A percentile compares a stretch with the other conserved stretches of the same genome.
These are phyloP conservation scores for Stenoptilia bipunctidactyla DNA, from an alignment of 2,888 invertebrate species.

Conservation along the genomic window DNA sequence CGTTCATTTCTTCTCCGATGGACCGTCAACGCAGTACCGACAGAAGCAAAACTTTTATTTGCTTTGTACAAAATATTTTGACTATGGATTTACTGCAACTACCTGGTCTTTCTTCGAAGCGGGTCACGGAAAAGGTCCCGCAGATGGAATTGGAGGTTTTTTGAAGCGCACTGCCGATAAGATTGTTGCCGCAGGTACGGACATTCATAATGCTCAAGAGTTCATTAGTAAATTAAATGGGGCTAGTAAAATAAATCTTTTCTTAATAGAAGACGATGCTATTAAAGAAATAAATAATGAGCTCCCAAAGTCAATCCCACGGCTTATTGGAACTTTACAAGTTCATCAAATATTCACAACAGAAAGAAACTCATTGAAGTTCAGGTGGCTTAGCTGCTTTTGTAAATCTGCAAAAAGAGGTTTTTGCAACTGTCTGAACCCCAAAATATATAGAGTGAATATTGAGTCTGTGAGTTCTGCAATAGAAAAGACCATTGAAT, in stretches of 20 bases:
- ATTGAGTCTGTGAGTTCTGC: neutral
- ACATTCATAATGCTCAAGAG: neutral
- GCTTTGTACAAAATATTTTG: neutral
- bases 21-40: conserved; percentile 1
- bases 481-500: too few species aligned
- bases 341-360: neutral
- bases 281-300: too few species aligned
- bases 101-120: conserved; percentile 3
- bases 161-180: neutral
- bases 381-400: neutral
- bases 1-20: conserved; percentile 2
- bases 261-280: neutral
- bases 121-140: conserved; percentile 1
- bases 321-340: conserved; percentile 1
- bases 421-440: neutral
- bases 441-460: neutral
- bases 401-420: neutral
- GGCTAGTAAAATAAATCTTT: neutral
- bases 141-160: conserved; percentile 3
- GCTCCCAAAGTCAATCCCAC: neutral
- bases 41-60: conserved; percentile 2
- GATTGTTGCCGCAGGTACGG: neutral
- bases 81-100: neutral
- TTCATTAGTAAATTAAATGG: neutral
- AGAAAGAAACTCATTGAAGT: neutral